Percentiles rank a stretch among this genome's conserved stretches.
Evolutionary conservation across 2,797 vertebrate species (phyloP).

Genomic region (Xerus rutilus): DNA sequence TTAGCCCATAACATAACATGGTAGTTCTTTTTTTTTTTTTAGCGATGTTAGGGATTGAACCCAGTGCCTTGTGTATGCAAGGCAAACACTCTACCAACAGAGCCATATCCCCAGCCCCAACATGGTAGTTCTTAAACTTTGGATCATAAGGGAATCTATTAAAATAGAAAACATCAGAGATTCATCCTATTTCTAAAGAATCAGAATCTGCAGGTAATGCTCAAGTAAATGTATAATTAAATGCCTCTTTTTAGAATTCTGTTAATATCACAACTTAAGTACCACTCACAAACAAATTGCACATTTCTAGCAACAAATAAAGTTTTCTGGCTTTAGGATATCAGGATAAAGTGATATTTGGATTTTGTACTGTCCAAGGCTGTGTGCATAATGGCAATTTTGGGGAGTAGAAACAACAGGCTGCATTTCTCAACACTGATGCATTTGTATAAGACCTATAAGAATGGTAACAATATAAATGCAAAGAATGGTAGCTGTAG

Average conservation of each 20-base stretch:
- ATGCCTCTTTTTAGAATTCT: not conserved
- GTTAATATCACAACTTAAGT: not conserved
- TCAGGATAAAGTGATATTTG: not conserved
- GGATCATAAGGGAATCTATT: not conserved
- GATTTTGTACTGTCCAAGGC: not conserved
- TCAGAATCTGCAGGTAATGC: not conserved
- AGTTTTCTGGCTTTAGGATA: not conserved
- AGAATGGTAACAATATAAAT: not conserved
- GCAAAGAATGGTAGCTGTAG: not conserved
- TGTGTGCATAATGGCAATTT: not conserved
- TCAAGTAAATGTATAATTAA: not conserved
- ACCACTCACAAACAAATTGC: not conserved
- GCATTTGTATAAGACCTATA: not conserved
- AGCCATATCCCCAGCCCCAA: too few species aligned
- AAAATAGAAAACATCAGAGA: not conserved
- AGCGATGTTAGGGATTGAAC: too few species aligned
- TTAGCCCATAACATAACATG: not conserved
- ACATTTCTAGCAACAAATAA: not conserved
- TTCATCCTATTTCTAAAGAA: not conserved
- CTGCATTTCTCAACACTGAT: not conserved
- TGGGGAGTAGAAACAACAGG: not conserved
- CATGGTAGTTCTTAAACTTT: not conserved
- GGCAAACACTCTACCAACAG: too few species aligned
- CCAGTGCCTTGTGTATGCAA: too few species aligned
- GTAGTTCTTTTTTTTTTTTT: not conserved